Base-by-base conservation (phyloP, 2,888 invertebrate species). In the Gisinianus flammeolus region DNA sequence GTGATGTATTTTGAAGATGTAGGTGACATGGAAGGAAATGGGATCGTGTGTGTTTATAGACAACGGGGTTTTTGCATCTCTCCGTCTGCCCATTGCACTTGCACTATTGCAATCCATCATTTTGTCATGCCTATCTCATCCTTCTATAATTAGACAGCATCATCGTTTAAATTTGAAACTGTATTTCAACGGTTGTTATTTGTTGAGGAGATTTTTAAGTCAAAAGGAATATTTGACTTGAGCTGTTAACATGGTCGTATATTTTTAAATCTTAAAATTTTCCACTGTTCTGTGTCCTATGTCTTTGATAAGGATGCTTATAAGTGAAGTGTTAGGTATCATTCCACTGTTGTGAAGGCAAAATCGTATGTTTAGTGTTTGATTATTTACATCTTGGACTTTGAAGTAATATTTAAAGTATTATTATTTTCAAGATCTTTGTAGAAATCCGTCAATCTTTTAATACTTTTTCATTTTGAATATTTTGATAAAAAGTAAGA, bases 21-120 rank as follows among this genome's bases (percentile, higher is more conserved):
- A 44, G 44, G 1, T 16, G 19, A 19, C 12, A 44, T 4, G 44
- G 6, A 44, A 44, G 35, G 16, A 62, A 62, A 62, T 62, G 62
- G 28, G 62, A 62, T 62, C 28, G 28, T 62, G 26, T 62, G 62
- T 62, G 16, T 12, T 26, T 26, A 26, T 24, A 26, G 62, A 6
- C 26, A 6, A 62, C 62, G 3, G 24, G 3, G 8, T 26, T 26
- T 58, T 2, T 58, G 22, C 24, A 16, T 8, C 62, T 62, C 26
- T 62, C 16, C 4, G 24, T 5, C 2, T 62, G 28, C 62, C 26
- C 62, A 28, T 62, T 62, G 62, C 62, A 62, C 62, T 62, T 62
- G 62, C 62, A 62, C 62, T 62, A 62, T 22, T 26, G 62, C 62
- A 62, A 62, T 62, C 26, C 62, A 62, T 62, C 62, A 62, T 62